phyloP scores from a whole-genome alignment of 1,140 invertebrate species.

The Phthorimaea operculella region DNA sequence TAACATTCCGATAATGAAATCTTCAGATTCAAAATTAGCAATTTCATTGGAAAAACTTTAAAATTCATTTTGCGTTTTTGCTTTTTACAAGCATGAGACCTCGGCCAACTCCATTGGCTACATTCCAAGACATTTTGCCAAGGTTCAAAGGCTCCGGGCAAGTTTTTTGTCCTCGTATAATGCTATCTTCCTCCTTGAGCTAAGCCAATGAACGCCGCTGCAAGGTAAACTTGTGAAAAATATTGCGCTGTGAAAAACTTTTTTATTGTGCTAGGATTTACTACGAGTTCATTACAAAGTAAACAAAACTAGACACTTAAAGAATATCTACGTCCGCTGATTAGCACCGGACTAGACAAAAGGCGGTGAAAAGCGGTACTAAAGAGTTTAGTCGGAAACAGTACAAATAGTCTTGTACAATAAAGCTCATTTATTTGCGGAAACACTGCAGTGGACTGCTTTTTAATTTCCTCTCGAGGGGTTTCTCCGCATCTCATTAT shows the following conservation, averaged over 20 bases:
- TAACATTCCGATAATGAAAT: not conserved
- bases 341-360: too few relatives aligned
- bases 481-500: slow-evolving; percentile 38
- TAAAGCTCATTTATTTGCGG: slow-evolving; percentile 48
- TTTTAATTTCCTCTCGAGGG: slow-evolving; percentile 42
- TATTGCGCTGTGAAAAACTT: too few relatives aligned
- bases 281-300: too few relatives aligned
- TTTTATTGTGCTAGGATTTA: too few relatives aligned
- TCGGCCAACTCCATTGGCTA: slow-evolving; percentile 49
- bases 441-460: slow-evolving; percentile 41
- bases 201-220: slow-evolving; percentile 62
- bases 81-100: slow-evolving; percentile 28
- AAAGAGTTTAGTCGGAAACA: too few relatives aligned
- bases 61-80: slow-evolving; percentile 41
- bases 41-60: slow-evolving; percentile 21
- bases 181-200: slow-evolving; percentile 57
- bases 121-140: slow-evolving; percentile 51
- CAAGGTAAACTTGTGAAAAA: slow-evolving; percentile 27
- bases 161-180: slow-evolving; percentile 53
- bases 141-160: slow-evolving; percentile 57
- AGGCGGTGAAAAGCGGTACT: too few relatives aligned
- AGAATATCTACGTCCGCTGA: too few relatives aligned
- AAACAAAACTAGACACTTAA: too few relatives aligned
- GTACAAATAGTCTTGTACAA: too few relatives aligned
- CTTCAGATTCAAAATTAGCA: not conserved